Conservation (phyloP, 2,113 vertebrate species). For the Hemichromis elongatus region DNA sequence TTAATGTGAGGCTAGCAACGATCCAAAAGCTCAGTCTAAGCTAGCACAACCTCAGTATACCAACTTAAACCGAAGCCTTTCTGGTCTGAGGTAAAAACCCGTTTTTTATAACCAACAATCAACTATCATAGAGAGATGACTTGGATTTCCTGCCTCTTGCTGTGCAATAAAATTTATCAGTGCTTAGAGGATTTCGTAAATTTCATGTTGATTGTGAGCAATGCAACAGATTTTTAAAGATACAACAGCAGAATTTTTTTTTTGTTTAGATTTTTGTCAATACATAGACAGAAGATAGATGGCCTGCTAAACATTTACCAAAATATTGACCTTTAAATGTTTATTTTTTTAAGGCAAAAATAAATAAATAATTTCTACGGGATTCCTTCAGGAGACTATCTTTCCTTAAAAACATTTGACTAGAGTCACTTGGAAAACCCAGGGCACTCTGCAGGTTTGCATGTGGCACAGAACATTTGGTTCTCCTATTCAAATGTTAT, state of each 20-base stretch:
- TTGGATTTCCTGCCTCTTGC: background rate
- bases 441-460: conserved; percentile 20
- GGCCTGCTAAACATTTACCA: background rate
- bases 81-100: no score
- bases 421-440: background rate
- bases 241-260: background rate
- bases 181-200: background rate
- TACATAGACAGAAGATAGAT: background rate
- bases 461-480: conserved; percentile 14
- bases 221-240: background rate
- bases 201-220: background rate
- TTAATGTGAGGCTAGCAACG: no score
- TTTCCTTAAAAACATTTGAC: background rate
- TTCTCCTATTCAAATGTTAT: conserved; percentile 34
- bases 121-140: background rate
- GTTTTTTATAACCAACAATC: background rate
- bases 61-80: no score
- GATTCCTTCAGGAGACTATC: background rate
- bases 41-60: no score
- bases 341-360: background rate
- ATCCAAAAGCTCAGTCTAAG: no score
- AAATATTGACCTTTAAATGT: background rate
- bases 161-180: background rate
- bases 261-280: no score
- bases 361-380: background rate